Conservation (phyloP, 2,888 invertebrate species). For the Fabriciana adippe region DNA sequence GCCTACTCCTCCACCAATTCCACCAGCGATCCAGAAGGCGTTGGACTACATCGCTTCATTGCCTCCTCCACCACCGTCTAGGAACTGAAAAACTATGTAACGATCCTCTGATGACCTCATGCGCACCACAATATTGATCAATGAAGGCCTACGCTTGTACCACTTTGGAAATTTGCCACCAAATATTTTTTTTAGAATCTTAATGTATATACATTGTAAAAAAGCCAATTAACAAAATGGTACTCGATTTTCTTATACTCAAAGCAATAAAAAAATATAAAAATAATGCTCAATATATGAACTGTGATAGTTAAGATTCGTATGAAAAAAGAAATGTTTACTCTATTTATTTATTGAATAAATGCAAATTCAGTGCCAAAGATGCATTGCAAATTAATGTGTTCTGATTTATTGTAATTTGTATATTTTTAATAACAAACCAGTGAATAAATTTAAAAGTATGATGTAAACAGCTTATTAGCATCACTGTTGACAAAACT, state of each 20-base stretch:
- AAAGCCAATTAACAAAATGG: slow-evolving; percentile 57
- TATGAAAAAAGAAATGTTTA: slow-evolving; percentile 57
- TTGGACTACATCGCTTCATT: slow-evolving; percentile 86
- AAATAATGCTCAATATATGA: slow-evolving; percentile 71
- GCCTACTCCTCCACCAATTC: slow-evolving; percentile 89
- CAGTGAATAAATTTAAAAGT: slow-evolving; percentile 25
- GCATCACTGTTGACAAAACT: slow-evolving; percentile 45
- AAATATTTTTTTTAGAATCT: slow-evolving; percentile 30
- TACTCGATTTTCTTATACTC: slow-evolving; percentile 49
- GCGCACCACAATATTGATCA: slow-evolving; percentile 33
- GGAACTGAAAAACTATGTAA: slow-evolving; percentile 49
- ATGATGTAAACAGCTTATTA: slow-evolving; percentile 52
- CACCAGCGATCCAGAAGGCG: slow-evolving; percentile 88
- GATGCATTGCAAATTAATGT: slow-evolving; percentile 70
- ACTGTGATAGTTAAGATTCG: slow-evolving; percentile 76
- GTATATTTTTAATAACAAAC: slow-evolving; percentile 20
- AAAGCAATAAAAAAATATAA: slow-evolving; percentile 68
- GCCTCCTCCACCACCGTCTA: slow-evolving; percentile 76
- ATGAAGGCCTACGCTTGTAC: slow-evolving; percentile 50
- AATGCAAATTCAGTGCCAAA: slow-evolving; percentile 78
- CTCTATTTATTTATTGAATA: slow-evolving; percentile 64
- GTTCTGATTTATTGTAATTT: slow-evolving; percentile 40
- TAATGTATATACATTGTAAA: slow-evolving; percentile 35
- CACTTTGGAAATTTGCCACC: slow-evolving; percentile 55
- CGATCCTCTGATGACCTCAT: slow-evolving; percentile 26